A percentile compares a stretch with the other conserved stretches of the same genome.
Conservation (phyloP, 2,113 vertebrate species). For the Scomber scombrus region DNA sequence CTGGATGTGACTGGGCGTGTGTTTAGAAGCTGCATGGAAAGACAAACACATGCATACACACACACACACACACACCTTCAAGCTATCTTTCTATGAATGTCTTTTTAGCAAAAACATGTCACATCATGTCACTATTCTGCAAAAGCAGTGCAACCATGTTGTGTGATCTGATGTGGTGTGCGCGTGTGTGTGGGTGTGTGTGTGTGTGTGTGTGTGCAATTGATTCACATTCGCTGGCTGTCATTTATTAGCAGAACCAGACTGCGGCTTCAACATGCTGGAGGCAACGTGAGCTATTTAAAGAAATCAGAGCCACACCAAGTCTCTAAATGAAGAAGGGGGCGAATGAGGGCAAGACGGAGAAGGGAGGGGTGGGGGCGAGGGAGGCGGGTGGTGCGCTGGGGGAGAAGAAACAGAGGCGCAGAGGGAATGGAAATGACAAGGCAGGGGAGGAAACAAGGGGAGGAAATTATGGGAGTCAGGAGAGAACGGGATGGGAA, state of each 20-base stretch:
- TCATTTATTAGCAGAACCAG: conserved; percentile 68
- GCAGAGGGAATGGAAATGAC: conserved; percentile 24
- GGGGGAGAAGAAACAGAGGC: background rate
- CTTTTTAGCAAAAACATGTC: conserved; percentile 34
- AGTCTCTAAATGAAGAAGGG: conserved; percentile 63
- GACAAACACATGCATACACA: conserved; percentile 18
- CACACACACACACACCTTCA: conserved; percentile 21
- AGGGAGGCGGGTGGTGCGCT: too few relatives aligned
- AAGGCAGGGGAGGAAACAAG: conserved; percentile 8
- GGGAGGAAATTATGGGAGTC: conserved; percentile 25
- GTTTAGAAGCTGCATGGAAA: conserved; percentile 26
- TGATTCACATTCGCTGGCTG: conserved; percentile 60
- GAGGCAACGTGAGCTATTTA: conserved; percentile 73
- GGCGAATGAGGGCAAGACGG: conserved; percentile 40
- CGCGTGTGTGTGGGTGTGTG: background rate
- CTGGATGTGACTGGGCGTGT: conserved; percentile 12
- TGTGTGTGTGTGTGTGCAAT: background rate
- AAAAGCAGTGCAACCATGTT: conserved; percentile 3
- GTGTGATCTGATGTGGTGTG: conserved; percentile 14
- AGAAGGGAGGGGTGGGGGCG: background rate
- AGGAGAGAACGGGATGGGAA: conserved; percentile 12
- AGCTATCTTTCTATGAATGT: conserved; percentile 49
- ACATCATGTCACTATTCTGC: conserved; percentile 33
- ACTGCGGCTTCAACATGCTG: conserved; percentile 69
- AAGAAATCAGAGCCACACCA: conserved; percentile 67